Evolutionary conservation across 1,140 invertebrate species (phyloP), one percentile per base, ranked within the genome.

Genomic region (Dreissena rostriformis): DNA sequence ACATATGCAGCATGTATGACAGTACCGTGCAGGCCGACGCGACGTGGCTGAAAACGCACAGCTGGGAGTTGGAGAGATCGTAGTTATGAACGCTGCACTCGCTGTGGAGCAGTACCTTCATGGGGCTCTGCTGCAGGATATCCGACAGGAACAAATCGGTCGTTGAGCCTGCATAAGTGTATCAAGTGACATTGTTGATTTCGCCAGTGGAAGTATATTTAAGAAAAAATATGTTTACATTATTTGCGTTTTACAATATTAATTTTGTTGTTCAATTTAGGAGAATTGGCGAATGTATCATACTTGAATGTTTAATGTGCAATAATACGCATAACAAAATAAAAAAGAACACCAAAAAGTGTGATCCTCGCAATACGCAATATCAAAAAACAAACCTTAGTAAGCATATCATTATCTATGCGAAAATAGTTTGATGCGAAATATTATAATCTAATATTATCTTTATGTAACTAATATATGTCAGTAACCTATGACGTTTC

Each of bases 401-500:
- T 66, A 11, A 11, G 11, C 65, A 11, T 12, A 12, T 66, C 22
- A 12, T 24, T 8, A 24, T 12, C 8, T 26, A 11, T 22, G 28
- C 67, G 17, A 26, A 29, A 29, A 22, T 39, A 73, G 26, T 26
- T 28, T 12, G 17, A 28, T 15, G 24, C 24, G 17, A 22, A 68
- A n/a, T 68, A 68, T 28, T 7, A 17, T 2, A 28, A 6, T 28
- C 17, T 68, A n/a, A 5, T 26, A 26, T 15, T 28, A 6, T 22
- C 11, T 26, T 28, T 26, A 4, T n/a, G 11, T 24, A 19, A 28
- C 15, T 68, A 68, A 26, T 29, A 68, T 10, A 67, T 67, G n/a
- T 68, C 51, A 24, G n/a, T 6, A 39, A 76, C 74, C 74, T 19
- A 66, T 51, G 5, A 22, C 65, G 29, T 66, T 76, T n/a, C 74